Evolutionary conservation across 2,888 invertebrate genomes (phyloP), one percentile per base, ranked within the genome.

Genomic region (Nasonovia ribisnigri): DNA sequence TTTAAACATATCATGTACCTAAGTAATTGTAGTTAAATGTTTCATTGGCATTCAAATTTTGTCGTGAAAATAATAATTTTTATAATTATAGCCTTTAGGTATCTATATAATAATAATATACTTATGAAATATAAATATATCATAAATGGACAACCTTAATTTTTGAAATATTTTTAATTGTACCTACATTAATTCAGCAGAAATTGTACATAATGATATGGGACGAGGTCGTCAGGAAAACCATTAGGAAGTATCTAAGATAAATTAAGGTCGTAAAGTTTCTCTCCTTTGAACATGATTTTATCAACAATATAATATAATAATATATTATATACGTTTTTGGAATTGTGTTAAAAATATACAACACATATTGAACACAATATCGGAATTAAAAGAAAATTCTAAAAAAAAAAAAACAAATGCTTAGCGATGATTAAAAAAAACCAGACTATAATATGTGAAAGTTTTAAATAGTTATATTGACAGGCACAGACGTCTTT

Each of bases 401-500:
- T 60, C 26, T 1, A 42, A 24, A 77, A 48, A 84, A 84, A 51
- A 77, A 3, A 43, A 26, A 91, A 86, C 26, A 92, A 91, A 42
- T 43, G 60, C n/a, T 86, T 24, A 6, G 36, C 4, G 60, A 92
- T 60, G 87, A 91, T 92, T 92, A 87, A 57, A 87, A 48, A 60
- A 48, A 87, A 51, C 92, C 60, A 87, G 92, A 92, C 46, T 36
- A n/a, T n/a, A 48, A 46, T 87, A 29, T 60, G 60, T 87, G 60
- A 92, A 87, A 86, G 91, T 91, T 91, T 92, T 92, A 87, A 87
- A 60, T 87, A 92, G 48, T 48, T 29, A 20, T 48, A 87, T 87
- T 87, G 48, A 87, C 86, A 57, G 57, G 26, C 84, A 20, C 43
- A 91, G 43, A 57, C 26, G 54, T 92, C 36, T 60, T 26, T 86